phyloP scores from a whole-genome alignment of 2,888 invertebrate species.

The Lasioglossum leucozonium region DNA sequence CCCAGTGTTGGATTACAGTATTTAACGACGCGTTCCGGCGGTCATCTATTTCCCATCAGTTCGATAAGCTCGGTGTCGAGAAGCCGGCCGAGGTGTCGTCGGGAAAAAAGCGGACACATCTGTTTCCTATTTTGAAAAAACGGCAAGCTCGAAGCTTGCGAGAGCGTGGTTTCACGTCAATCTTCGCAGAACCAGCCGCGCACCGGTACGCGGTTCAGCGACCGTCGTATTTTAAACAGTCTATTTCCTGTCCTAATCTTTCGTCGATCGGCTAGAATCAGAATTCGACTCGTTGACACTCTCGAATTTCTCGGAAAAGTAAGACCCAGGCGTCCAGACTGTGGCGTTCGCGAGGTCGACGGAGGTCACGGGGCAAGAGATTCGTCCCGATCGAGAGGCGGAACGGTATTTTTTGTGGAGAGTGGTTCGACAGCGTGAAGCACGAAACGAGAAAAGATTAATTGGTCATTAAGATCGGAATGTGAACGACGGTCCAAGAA shows the following conservation, averaged over 20 bases:
- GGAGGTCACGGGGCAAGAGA: background rate
- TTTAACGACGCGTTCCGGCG: no score
- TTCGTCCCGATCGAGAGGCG: background rate
- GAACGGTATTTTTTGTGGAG: background rate
- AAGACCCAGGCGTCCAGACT: background rate
- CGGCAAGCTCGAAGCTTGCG: background rate
- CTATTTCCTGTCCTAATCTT: conserved; percentile 27
- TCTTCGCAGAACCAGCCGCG: conserved; percentile 20
- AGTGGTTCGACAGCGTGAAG: background rate
- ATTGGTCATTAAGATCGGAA: conserved; percentile 49
- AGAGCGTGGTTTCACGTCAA: conserved; percentile 8
- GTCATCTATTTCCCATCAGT: background rate
- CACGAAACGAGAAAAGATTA: conserved; percentile 40
- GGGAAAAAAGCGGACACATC: background rate
- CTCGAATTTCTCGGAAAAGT: background rate
- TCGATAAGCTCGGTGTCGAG: background rate
- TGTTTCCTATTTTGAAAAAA: conserved; percentile 3
- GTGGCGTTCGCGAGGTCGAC: background rate
- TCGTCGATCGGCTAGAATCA: background rate
- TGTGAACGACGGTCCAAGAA: conserved; percentile 44
- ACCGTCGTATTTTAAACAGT: conserved; percentile 28
- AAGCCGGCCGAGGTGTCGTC: background rate
- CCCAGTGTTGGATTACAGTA: no score
- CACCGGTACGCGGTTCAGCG: background rate
- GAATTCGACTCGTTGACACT: background rate